Conservation (phyloP, 2,113 vertebrate species). For the Pelvicachromis taeniatus region DNA sequence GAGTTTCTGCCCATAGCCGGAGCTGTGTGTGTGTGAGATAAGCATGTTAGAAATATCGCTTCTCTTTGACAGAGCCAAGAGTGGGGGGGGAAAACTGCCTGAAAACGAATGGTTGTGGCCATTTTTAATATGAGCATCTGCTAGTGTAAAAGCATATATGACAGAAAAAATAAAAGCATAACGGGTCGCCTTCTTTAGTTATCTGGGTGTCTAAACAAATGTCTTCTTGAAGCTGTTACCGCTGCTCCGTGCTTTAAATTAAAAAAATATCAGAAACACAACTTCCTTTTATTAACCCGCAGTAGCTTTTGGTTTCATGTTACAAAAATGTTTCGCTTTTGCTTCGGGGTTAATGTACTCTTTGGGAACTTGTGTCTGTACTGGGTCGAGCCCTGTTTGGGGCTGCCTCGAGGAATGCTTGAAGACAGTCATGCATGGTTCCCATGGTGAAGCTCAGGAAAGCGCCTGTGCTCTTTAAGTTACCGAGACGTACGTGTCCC, state of each 20-base stretch:
- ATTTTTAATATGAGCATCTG: background rate
- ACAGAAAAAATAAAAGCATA: background rate
- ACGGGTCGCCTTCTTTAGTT: fast-evolving
- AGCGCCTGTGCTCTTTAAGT: background rate
- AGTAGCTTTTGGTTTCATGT: background rate
- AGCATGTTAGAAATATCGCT: background rate
- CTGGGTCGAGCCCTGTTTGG: background rate
- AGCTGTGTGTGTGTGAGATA: background rate
- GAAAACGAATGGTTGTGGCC: background rate
- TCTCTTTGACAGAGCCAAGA: background rate
- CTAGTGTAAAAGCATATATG: background rate
- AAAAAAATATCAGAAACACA: background rate
- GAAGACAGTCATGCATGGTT: background rate
- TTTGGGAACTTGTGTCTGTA: background rate
- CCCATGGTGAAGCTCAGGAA: background rate
- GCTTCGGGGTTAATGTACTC: background rate
- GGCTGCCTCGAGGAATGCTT: background rate
- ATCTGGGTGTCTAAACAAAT: background rate
- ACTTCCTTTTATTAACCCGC: background rate
- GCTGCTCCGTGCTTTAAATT: background rate
- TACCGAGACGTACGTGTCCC: background rate
- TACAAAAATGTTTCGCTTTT: background rate
- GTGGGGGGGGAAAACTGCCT: background rate
- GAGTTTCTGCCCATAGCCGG: background rate
- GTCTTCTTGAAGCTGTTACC: background rate